phyloP scores from a whole-genome alignment of 2,797 vertebrate species.

The Urocyon cinereoargenteus region DNA sequence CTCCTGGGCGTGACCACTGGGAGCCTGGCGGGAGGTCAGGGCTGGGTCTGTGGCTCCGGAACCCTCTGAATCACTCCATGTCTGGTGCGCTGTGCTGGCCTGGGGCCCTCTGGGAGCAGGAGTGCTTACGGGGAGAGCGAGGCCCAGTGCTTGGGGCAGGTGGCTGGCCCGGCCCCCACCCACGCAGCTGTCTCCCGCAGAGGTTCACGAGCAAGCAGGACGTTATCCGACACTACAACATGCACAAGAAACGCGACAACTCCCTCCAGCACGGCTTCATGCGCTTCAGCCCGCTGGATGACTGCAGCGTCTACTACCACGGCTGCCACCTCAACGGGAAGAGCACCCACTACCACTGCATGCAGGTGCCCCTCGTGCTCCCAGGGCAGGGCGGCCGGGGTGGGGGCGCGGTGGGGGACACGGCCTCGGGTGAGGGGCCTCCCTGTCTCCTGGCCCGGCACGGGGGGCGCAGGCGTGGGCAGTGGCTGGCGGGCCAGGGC shows the following conservation, averaged over 20 bases:
- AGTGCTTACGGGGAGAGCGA: not conserved
- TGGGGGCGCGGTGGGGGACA: not conserved
- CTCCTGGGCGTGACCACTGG: not conserved
- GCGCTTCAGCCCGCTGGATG: constrained; percentile 99
- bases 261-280: constrained; percentile 99
- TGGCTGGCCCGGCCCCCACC: constrained; percentile 34
- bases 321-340: constrained; percentile 99
- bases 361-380: constrained; percentile 93
- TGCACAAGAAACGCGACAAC: constrained; percentile 99
- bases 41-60: not conserved
- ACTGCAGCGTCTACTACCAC: constrained; percentile 99
- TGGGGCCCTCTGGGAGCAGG: not conserved
- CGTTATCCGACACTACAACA: constrained; percentile 99
- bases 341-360: constrained; percentile 99
- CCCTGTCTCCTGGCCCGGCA: not conserved
- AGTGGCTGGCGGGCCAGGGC: constrained; percentile 12
- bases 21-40: not conserved
- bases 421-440: not conserved
- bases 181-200: constrained; percentile 88
- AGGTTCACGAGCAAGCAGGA: constrained; percentile 99
- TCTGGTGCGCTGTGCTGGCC: not conserved
- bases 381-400: not conserved
- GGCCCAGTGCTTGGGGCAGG: not conserved
- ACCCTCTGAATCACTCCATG: not conserved
- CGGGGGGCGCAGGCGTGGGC: not conserved